Percentiles rank a stretch among this genome's conserved stretches.
Conservation (phyloP, 2,113 vertebrate genomes). For the Bufo bufo region DNA sequence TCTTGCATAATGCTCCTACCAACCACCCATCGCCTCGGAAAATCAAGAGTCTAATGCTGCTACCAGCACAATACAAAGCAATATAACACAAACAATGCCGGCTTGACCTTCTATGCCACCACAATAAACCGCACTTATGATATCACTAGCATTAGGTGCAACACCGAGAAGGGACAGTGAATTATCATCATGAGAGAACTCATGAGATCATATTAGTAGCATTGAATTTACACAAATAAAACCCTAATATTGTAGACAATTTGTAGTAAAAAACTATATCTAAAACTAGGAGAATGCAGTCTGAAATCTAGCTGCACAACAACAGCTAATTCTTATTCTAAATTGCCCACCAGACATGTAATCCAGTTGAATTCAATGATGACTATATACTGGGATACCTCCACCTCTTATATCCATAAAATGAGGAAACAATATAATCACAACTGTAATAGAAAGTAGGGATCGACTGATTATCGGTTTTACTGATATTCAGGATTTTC, state of each 20-base stretch:
- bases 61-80: slow-evolving; percentile 33
- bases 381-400: neutral
- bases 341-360: neutral
- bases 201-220: neutral
- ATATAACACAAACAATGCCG: slow-evolving; percentile 26
- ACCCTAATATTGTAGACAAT: neutral
- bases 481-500: no score
- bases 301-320: neutral
- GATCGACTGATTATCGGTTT: no score
- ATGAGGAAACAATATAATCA: no score
- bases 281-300: neutral
- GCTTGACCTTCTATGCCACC: neutral
- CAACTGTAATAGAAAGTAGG: no score
- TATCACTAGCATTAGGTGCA: neutral
- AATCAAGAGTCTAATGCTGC: slow-evolving; percentile 44
- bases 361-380: neutral
- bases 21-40: slow-evolving; percentile 16
- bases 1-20: slow-evolving; percentile 44
- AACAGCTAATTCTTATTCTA: neutral
- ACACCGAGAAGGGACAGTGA: neutral
- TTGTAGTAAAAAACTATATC: neutral
- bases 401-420: neutral
- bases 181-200: neutral
- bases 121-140: slow-evolving; percentile 16
- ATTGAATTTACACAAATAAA: neutral